phyloP scores from a whole-genome alignment of 2,888 invertebrate genomes.

The Glaucopsyche alexis region DNA sequence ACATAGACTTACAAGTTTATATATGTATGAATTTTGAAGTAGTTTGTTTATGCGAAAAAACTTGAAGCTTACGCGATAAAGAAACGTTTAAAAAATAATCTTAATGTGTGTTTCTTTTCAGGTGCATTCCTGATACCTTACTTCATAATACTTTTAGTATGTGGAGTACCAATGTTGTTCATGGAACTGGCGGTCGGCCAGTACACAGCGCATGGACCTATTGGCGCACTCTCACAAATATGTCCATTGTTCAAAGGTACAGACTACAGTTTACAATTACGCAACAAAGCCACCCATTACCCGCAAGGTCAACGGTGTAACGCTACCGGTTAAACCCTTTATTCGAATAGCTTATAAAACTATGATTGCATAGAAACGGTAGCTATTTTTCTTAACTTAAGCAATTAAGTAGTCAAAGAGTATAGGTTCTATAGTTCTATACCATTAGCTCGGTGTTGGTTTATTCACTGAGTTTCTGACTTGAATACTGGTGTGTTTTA shows the following conservation, averaged over 20 bases:
- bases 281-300: slow-evolving; percentile 29
- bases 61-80: neutral
- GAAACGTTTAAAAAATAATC: too few relatives aligned
- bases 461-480: too few relatives aligned
- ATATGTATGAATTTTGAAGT: neutral
- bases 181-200: slow-evolving; percentile 97
- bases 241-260: slow-evolving; percentile 96
- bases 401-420: neutral
- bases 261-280: slow-evolving; percentile 42
- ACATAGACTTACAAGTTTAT: neutral
- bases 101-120: slow-evolving; percentile 63
- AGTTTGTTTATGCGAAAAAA: neutral
- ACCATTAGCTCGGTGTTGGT: neutral
- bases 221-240: slow-evolving; percentile 93
- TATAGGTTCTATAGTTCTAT: too few relatives aligned
- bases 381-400: neutral
- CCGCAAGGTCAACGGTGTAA: slow-evolving; percentile 28
- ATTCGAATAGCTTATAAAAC: slow-evolving; percentile 4
- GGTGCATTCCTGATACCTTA: slow-evolving; percentile 97
- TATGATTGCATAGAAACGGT: neutral
- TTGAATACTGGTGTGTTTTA: too few relatives aligned
- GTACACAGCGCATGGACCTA: slow-evolving; percentile 94
- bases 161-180: slow-evolving; percentile 94
- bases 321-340: slow-evolving; percentile 12
- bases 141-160: slow-evolving; percentile 93